Conservation (phyloP, 2,113 vertebrate species). For the Rhinolophus sinicus region DNA sequence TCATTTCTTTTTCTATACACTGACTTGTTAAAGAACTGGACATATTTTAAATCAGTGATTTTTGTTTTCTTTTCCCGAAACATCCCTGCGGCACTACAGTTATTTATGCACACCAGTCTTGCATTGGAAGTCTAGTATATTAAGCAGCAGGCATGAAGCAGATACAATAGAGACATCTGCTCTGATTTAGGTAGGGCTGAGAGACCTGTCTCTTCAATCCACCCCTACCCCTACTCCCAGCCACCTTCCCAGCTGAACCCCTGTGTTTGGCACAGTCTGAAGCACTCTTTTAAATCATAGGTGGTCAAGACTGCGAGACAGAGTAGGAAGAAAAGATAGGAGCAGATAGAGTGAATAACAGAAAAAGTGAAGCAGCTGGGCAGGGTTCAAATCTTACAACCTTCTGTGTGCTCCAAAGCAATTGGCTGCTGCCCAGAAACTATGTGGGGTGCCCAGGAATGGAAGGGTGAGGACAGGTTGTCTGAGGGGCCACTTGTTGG, state of each 20-base stretch:
- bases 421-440: neutral
- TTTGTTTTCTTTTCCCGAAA: neutral
- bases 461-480: neutral
- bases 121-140: neutral
- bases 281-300: neutral
- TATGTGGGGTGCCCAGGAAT: too few species aligned
- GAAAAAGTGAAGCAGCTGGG: neutral
- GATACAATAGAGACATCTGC: neutral
- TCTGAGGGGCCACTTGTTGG: neutral
- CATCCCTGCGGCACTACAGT: neutral
- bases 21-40: neutral
- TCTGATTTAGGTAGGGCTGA: neutral
- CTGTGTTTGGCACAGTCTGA: neutral
- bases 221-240: neutral
- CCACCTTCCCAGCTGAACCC: neutral
- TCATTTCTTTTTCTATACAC: neutral
- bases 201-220: neutral
- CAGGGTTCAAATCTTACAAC: neutral
- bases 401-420: neutral
- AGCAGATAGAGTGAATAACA: neutral
- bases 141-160: neutral
- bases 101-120: constrained; percentile 6
- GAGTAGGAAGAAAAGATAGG: neutral
- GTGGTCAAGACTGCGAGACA: neutral
- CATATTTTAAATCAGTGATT: neutral